Evolutionary conservation across 2,797 vertebrate species (phyloP).

Genomic region (Rhincodon typus): DNA sequence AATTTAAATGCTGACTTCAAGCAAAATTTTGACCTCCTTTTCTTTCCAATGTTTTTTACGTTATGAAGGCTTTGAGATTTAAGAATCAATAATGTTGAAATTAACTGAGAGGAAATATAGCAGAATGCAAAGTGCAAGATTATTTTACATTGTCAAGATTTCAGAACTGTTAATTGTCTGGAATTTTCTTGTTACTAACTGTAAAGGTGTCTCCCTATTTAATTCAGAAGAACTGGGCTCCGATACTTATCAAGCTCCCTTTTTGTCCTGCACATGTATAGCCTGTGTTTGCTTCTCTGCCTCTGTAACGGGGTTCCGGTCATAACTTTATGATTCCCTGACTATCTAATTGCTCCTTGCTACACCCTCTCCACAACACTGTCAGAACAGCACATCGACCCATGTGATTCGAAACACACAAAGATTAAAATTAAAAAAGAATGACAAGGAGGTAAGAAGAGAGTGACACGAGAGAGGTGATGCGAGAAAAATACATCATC

Average conservation of each 20-base stretch:
- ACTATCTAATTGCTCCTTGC: not conserved
- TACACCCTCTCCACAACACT: not conserved
- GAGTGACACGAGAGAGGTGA: not conserved
- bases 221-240: conserved; percentile 42
- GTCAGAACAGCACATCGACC: not conserved
- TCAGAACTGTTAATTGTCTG: not conserved
- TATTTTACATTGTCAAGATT: not conserved
- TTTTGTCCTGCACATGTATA: conserved; percentile 40
- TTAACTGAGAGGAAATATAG: not conserved
- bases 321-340: not conserved
- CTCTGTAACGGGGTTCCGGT: not conserved
- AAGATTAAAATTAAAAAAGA: not conserved
- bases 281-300: not conserved
- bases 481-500: not conserved
- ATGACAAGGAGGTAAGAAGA: not conserved
- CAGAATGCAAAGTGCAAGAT: not conserved
- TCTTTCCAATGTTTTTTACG: not conserved
- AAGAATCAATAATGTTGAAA: not conserved
- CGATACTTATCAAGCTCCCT: conserved; percentile 33
- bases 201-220: not conserved
- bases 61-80: not conserved
- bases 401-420: not conserved
- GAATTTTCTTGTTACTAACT: not conserved
- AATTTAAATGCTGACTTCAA: conserved; percentile 23
- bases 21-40: conserved; percentile 21